Evolutionary conservation across 2,113 vertebrate species (phyloP), one percentile per base, ranked within the genome.

Genomic region (Ceyx cyanopectus): DNA sequence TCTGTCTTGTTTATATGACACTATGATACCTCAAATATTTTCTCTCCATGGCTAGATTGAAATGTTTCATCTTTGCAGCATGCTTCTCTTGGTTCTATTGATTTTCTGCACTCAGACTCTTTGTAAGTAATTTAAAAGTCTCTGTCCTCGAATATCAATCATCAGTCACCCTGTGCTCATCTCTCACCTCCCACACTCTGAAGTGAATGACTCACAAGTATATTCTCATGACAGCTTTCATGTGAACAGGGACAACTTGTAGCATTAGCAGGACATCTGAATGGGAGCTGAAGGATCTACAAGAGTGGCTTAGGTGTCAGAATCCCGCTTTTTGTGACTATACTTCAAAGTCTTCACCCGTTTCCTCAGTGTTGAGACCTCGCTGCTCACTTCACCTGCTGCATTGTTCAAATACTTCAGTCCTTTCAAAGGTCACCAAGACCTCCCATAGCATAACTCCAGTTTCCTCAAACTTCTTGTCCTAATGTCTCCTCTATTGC

Each of bases 161-260:
- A 12, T 65, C 73, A 81, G 43, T 7, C 37, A 65, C n/a, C 13
- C 21, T 48, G 40, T 51, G 51, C 53, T 90, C 27, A 29, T 58
- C 23, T 68, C n/a, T 74, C 48, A 70, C 7, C 27, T 43, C 14
- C 54, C 12, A 34, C 29, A 8, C 29, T 32, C n/a, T 78, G 65
- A 77, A 95, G 43, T 53, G 63, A 74, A n/a, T 93, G 82, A 93
- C 46, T 85, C 73, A 80, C 13, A 34, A 12, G 20, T 60, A 32
- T 53, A 27, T 56, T 83, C 61, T 82, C 22, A 34, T 16, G 58
- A 32, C 11, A 84, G 15, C 22, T 91, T 82, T 79, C 30, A 66
- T 66, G 70, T 15, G 29, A 80, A 29, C 53, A 76, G 29, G 53
- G 62, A 61, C 22, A 86, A 45, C 24, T 34, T 45, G 13, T 57